These are phyloP conservation scores for Trachelus iudaicus DNA, from an alignment of 2,888 invertebrate species.

Conservation along the genomic window DNA sequence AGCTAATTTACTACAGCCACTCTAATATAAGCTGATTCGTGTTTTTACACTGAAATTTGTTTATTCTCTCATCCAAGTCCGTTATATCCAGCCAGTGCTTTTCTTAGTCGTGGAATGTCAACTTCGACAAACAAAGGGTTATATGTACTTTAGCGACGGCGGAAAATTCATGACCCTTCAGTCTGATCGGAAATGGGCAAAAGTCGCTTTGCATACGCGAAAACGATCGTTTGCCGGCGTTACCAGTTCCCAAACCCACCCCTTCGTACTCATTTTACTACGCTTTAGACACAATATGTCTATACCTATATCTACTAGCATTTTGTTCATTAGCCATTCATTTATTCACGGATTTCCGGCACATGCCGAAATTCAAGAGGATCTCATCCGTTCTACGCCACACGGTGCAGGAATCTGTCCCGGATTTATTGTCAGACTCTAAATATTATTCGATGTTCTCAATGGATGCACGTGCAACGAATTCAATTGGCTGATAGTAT, in stretches of 20 bases:
- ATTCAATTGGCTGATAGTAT: slow-evolving; percentile 26
- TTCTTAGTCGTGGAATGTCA: too few relatives aligned
- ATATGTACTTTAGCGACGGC: too few relatives aligned
- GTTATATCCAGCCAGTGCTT: too few relatives aligned
- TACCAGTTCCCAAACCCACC: not conserved
- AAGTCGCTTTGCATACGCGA: not conserved
- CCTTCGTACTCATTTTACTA: not conserved
- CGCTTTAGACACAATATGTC: not conserved
- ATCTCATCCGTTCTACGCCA: not conserved
- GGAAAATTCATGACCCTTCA: too few relatives aligned
- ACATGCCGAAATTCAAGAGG: not conserved
- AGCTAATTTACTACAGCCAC: not conserved
- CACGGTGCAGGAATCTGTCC: not conserved
- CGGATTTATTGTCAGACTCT: slow-evolving; percentile 7
- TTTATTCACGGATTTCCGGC: not conserved
- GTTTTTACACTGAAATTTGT: not conserved
- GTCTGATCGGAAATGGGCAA: too few relatives aligned
- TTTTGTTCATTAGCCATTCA: not conserved
- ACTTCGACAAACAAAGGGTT: too few relatives aligned
- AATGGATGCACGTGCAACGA: slow-evolving; percentile 41
- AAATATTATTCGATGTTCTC: slow-evolving; percentile 34
- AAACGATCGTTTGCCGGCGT: not conserved
- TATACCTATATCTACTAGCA: not conserved
- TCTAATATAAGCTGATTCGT: not conserved
- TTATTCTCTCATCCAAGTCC: not conserved